Conservation (phyloP, 2,888 invertebrate species). For the Hemicrepidius hirtus region DNA sequence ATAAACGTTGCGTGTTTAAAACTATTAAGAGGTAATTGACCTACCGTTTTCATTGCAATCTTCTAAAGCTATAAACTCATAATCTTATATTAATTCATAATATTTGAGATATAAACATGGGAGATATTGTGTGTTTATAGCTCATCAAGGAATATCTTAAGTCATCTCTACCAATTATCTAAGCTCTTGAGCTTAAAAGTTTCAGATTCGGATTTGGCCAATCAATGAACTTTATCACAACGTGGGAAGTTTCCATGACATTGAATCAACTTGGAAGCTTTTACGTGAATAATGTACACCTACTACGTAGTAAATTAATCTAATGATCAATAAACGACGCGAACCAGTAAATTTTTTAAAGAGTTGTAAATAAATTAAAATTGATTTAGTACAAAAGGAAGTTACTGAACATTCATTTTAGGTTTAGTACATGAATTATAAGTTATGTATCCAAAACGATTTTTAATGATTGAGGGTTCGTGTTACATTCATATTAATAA, state of each 20-base stretch:
- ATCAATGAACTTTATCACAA: conserved; percentile 34
- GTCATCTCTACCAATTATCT: conserved; percentile 11
- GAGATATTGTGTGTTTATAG: background rate
- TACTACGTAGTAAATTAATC: conserved; percentile 9
- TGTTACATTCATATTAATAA: no score
- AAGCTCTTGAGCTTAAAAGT: conserved; percentile 35
- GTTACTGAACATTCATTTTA: no score
- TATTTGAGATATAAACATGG: no score
- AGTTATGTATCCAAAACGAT: no score
- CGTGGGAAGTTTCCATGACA: conserved; percentile 9
- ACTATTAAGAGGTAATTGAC: no score
- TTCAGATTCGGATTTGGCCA: conserved; percentile 27
- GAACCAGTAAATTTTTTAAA: background rate
- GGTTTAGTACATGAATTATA: no score
- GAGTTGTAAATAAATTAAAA: background rate
- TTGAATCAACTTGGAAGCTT: conserved; percentile 1
- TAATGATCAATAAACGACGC: conserved; percentile 2
- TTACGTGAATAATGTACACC: background rate
- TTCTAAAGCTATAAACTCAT: background rate
- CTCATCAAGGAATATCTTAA: background rate
- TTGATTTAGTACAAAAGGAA: background rate
- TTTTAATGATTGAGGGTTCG: no score
- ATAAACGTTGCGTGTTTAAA: no score
- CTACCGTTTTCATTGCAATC: no score
- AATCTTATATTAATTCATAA: background rate